Evolutionary conservation across 1,140 invertebrate genomes (phyloP).

Genomic region (Octopus sinensis): DNA sequence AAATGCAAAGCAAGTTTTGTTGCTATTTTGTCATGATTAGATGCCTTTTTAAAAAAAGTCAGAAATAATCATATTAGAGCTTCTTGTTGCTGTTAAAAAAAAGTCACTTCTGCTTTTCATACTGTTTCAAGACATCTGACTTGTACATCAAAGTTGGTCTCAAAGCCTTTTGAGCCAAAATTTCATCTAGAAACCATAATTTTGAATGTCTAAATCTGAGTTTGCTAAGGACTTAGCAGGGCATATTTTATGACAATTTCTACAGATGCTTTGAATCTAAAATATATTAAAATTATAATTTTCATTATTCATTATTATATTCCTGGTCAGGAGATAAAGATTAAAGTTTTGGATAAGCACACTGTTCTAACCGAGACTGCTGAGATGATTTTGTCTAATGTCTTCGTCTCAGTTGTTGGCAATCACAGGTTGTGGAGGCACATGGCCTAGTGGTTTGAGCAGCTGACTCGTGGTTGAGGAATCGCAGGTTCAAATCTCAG

Average conservation of each 20-base stretch:
- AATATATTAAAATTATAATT: neutral
- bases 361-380: neutral
- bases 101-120: neutral
- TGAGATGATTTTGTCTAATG: neutral
- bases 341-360: neutral
- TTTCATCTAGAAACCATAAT: neutral
- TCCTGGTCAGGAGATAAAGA: neutral
- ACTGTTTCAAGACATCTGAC: neutral
- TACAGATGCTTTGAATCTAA: slow-evolving; percentile 4
- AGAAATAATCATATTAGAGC: neutral
- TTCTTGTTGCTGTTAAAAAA: slow-evolving; percentile 3
- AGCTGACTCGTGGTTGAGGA: no score
- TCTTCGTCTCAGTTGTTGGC: neutral
- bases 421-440: neutral
- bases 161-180: neutral
- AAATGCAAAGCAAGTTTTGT: slow-evolving; percentile 7
- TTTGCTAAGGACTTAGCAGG: slow-evolving; percentile 7
- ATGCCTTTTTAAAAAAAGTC: neutral
- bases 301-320: neutral
- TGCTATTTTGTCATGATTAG: slow-evolving; percentile 5
- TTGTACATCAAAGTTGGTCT: slow-evolving; percentile 4
- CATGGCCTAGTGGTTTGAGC: no score
- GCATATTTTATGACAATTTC: slow-evolving; percentile 5
- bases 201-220: slow-evolving; percentile 1
- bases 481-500: no score